Evolutionary conservation across 2,113 vertebrate genomes (phyloP).

Genomic region (Nibea albiflora): DNA sequence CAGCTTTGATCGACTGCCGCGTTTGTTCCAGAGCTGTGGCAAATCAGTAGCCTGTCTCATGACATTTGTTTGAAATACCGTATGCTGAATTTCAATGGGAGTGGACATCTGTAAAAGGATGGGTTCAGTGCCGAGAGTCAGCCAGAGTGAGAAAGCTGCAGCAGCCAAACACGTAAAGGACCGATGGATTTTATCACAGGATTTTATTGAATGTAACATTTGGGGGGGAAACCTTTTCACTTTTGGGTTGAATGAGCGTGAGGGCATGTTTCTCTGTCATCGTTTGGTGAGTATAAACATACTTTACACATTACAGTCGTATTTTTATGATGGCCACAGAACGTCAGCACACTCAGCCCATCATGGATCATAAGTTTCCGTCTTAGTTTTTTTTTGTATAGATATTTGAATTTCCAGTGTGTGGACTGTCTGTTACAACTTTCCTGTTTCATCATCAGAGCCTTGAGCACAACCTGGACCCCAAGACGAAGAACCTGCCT

Average conservation of each 20-base stretch:
- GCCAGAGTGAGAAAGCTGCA: background rate
- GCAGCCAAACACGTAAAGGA: background rate
- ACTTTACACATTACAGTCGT: background rate
- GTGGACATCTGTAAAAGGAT: slow-evolving; percentile 2
- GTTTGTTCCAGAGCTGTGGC: background rate
- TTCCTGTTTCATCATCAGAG: slow-evolving; percentile 77
- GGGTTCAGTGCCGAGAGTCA: background rate
- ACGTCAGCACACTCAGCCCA: background rate
- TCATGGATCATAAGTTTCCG: too few relatives aligned
- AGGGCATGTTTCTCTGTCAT: background rate
- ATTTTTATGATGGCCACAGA: background rate
- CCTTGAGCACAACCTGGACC: slow-evolving; percentile 90
- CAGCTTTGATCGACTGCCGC: background rate
- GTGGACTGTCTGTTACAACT: background rate
- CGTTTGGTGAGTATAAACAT: background rate
- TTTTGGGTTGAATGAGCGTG: background rate
- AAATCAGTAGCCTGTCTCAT: slow-evolving; percentile 42
- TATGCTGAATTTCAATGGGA: background rate
- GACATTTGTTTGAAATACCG: slow-evolving; percentile 23
- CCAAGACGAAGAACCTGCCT: slow-evolving; percentile 92
- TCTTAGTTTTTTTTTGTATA: too few relatives aligned
- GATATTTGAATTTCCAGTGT: background rate
- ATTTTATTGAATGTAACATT: background rate
- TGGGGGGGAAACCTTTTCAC: background rate
- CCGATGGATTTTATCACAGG: slow-evolving; percentile 2